Conservation (phyloP, 64 coral and sea anemone genomes). For the Trachythela sp. region DNA sequence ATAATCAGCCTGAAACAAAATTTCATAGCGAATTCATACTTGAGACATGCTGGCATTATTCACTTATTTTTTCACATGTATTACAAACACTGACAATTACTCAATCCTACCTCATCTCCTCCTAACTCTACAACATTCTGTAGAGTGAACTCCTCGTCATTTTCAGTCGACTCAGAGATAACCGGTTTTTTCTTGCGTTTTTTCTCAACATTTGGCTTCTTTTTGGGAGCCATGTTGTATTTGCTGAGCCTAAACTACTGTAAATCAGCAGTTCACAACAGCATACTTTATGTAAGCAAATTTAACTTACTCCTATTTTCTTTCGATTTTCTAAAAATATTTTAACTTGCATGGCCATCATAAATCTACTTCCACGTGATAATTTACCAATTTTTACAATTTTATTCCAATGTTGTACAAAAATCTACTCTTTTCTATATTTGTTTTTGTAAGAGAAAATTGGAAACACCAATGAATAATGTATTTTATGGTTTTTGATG, state of each 20-base stretch:
- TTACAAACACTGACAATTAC: too few relatives aligned
- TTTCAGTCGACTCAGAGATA: neutral
- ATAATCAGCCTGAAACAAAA: constrained; percentile 70
- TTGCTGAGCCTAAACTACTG: neutral
- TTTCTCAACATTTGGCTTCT: constrained; percentile 26
- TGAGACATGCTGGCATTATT: neutral
- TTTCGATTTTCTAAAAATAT: too few relatives aligned
- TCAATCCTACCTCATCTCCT: constrained; percentile 59
- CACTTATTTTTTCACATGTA: too few relatives aligned
- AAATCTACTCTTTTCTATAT: neutral
- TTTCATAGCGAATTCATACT: too few relatives aligned
- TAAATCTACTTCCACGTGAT: too few relatives aligned
- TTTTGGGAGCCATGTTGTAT: constrained; percentile 63
- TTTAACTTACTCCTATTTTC: too few relatives aligned
- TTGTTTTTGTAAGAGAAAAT: neutral
- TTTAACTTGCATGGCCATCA: too few relatives aligned
- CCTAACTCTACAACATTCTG: constrained; percentile 69
- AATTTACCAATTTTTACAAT: too few relatives aligned
- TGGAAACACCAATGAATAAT: too few relatives aligned
- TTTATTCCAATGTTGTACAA: neutral
- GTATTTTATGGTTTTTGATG: too few relatives aligned
- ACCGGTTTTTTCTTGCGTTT: constrained; percentile 38
- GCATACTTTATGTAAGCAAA: neutral
- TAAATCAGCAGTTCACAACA: neutral
- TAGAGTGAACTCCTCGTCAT: constrained; percentile 46